Evolutionary conservation across 2,888 invertebrate genomes (phyloP).

Genomic region (Chaitophorus viminalis): DNA sequence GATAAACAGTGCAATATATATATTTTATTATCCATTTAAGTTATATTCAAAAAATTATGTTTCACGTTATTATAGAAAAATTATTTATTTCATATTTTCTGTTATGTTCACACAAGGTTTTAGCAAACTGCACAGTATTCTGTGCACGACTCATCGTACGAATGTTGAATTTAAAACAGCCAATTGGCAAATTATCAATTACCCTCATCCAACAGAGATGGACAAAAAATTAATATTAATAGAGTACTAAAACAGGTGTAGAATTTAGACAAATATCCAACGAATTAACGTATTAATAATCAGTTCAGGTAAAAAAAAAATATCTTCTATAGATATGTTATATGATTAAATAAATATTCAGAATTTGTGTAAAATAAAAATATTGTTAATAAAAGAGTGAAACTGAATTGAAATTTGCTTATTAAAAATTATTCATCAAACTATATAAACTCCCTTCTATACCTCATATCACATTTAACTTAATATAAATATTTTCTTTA

Average conservation of each 20-base stretch:
- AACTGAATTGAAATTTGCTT: no score
- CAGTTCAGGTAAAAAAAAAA: neutral
- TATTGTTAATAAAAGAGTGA: no score
- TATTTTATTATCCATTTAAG: no score
- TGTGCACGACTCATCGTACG: constrained; percentile 22
- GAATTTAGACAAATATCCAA: neutral
- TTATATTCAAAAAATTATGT: no score
- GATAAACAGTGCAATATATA: no score
- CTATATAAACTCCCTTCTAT: no score
- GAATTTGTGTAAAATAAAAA: no score
- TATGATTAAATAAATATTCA: no score
- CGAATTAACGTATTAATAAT: neutral
- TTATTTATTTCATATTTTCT: constrained; percentile 17
- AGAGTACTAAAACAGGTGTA: neutral
- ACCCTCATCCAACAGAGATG: neutral
- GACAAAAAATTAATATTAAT: constrained; percentile 10
- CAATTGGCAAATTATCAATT: constrained; percentile 48
- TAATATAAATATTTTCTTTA: no score
- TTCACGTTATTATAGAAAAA: neutral
- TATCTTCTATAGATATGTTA: neutral
- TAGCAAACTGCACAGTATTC: constrained; percentile 22
- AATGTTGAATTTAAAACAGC: constrained; percentile 46
- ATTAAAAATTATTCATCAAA: no score
- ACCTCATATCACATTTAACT: no score
- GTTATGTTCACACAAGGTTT: neutral